Evolutionary conservation across 2,888 invertebrate species (phyloP).

Genomic region (Orthonychiurus folsomi): DNA sequence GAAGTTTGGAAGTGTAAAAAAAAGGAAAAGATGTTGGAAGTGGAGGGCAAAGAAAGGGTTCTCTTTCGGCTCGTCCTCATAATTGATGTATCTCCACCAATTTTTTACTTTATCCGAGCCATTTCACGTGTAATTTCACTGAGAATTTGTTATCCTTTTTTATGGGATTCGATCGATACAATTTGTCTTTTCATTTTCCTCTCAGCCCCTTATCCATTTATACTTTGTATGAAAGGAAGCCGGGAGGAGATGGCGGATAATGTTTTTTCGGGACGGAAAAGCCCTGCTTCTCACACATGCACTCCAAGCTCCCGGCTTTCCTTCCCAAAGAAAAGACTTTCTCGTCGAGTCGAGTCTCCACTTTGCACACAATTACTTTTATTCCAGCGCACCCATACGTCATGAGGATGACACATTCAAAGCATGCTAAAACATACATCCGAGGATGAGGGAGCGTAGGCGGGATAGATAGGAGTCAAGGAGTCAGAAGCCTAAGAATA

Average conservation of each 20-base stretch:
- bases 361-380: slow-evolving; percentile 1
- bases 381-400: background rate
- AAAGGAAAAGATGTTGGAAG: too few species aligned
- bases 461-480: background rate
- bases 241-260: background rate
- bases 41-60: too few species aligned
- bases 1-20: too few species aligned
- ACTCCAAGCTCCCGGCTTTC: background rate
- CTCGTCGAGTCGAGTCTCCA: background rate
- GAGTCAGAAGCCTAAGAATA: background rate
- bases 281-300: background rate
- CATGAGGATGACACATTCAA: background rate
- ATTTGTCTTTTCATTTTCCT: slow-evolving; percentile 16
- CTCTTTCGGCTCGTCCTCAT: too few species aligned
- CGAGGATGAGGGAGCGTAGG: background rate
- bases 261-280: background rate
- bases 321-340: background rate
- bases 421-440: background rate
- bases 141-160: slow-evolving; percentile 25
- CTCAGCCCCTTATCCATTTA: slow-evolving; percentile 10
- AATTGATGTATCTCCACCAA: slow-evolving; percentile 30
- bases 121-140: slow-evolving; percentile 31
- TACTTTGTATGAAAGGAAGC: background rate
- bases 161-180: slow-evolving; percentile 5
- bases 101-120: slow-evolving; percentile 21